phyloP scores from a whole-genome alignment of 2,797 vertebrate genomes.

The Acestrorhynchus altus region DNA sequence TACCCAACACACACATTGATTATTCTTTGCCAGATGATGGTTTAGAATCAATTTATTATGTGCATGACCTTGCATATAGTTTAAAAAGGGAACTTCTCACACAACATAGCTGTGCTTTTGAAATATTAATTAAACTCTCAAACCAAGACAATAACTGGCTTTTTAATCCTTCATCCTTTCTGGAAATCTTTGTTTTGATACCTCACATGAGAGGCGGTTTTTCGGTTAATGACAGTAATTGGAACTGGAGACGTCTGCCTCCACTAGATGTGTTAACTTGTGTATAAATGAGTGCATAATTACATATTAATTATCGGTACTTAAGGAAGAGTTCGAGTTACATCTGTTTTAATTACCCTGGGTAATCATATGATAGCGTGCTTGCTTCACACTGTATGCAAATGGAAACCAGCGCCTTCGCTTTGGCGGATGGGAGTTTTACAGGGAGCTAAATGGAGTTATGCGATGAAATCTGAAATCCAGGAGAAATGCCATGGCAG shows the following conservation, averaged over 20 bases:
- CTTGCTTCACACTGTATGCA: constrained; percentile 65
- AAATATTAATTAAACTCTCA: constrained; percentile 46
- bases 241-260: constrained; percentile 64
- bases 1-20: constrained; percentile 4
- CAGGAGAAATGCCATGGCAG: constrained; percentile 13
- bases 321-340: constrained; percentile 71
- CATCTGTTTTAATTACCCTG: constrained; percentile 72
- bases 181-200: constrained; percentile 64
- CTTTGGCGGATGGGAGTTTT: constrained; percentile 40
- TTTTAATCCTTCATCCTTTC: constrained; percentile 55
- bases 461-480: constrained; percentile 30
- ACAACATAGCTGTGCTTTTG: constrained; percentile 26
- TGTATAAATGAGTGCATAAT: constrained; percentile 72
- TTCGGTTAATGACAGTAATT: constrained; percentile 66
- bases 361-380: constrained; percentile 66
- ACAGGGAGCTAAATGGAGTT: constrained; percentile 25
- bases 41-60: background rate
- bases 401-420: constrained; percentile 53
- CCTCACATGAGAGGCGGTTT: constrained; percentile 57
- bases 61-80: background rate
- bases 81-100: constrained; percentile 6
- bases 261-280: constrained; percentile 69
- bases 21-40: background rate
- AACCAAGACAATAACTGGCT: constrained; percentile 53
- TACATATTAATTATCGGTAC: constrained; percentile 72